These are phyloP conservation scores for Lycopodina hypogea DNA, from an alignment of 37 sponge, comb jelly and placozoan genomes.

Conservation along the genomic window DNA sequence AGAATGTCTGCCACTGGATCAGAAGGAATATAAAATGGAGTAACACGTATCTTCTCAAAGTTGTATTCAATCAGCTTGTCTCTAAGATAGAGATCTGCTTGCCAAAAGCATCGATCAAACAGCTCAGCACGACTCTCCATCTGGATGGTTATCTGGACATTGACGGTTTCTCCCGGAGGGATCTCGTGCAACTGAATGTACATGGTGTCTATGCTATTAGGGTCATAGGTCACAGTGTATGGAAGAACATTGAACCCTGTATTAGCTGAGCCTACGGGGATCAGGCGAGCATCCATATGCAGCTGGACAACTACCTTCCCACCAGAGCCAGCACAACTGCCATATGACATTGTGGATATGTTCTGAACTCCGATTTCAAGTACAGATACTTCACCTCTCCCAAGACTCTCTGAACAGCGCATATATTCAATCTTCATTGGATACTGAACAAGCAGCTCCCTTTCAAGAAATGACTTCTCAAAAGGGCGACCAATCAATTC, in stretches of 20 bases:
- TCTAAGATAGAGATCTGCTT: constrained; percentile 70
- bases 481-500: constrained; percentile 70
- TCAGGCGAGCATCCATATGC: constrained; percentile 69
- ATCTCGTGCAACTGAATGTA: constrained; percentile 62
- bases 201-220: constrained; percentile 70
- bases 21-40: constrained; percentile 65
- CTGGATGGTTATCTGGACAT: constrained; percentile 55
- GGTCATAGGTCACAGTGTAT: constrained; percentile 69
- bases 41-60: constrained; percentile 59
- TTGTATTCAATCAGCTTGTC: constrained; percentile 85
- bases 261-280: constrained; percentile 66
- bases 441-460: constrained; percentile 69
- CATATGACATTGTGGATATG: constrained; percentile 74
- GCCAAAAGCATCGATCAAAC: constrained; percentile 71
- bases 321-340: constrained; percentile 59
- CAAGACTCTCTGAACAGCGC: constrained; percentile 57
- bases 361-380: constrained; percentile 75
- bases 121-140: constrained; percentile 81
- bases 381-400: constrained; percentile 62
- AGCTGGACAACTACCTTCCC: constrained; percentile 58
- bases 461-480: constrained; percentile 60
- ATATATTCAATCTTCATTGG: constrained; percentile 70
- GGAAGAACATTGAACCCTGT: constrained; percentile 31
- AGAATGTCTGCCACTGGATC: constrained; percentile 73
- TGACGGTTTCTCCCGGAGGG: constrained; percentile 51